These are phyloP conservation scores for Rapana venosa DNA, from an alignment of 2,888 invertebrate species.

Conservation along the genomic window DNA sequence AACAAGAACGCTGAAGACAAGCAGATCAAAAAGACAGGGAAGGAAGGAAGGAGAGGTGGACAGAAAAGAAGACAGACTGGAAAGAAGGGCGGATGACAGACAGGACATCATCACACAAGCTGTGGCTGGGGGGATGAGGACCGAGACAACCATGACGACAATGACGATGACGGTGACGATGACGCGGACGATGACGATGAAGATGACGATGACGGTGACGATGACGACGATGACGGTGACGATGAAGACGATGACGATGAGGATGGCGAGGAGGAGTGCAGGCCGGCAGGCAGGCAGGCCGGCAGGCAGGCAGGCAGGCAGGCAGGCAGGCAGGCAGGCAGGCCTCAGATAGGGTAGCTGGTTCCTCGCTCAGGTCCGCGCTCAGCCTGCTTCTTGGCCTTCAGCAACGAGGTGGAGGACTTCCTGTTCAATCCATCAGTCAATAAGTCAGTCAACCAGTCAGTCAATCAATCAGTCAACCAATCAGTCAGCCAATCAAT, in stretches of 20 bases:
- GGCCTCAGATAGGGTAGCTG: constrained; percentile 6
- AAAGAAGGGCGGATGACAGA: neutral
- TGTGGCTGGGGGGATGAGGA: neutral
- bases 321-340: neutral
- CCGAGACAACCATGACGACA: neutral
- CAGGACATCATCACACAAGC: neutral
- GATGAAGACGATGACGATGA: too few relatives aligned
- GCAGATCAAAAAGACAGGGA: neutral
- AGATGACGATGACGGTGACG: too few relatives aligned
- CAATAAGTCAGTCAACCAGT: neutral
- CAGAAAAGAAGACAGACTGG: neutral
- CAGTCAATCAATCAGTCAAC: neutral
- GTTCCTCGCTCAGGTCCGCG: neutral
- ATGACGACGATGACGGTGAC: too few relatives aligned
- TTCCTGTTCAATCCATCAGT: neutral
- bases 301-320: neutral
- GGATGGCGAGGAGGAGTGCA: neutral
- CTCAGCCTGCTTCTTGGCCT: neutral
- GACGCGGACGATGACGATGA: too few relatives aligned
- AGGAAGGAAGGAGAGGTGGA: neutral
- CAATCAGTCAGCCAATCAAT: neutral
- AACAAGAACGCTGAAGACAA: neutral
- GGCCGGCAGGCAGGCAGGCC: neutral
- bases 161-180: neutral
- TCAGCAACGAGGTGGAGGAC: neutral